Base-by-base conservation (phyloP, 2,113 vertebrate genomes). In the Tringa solitaria region DNA sequence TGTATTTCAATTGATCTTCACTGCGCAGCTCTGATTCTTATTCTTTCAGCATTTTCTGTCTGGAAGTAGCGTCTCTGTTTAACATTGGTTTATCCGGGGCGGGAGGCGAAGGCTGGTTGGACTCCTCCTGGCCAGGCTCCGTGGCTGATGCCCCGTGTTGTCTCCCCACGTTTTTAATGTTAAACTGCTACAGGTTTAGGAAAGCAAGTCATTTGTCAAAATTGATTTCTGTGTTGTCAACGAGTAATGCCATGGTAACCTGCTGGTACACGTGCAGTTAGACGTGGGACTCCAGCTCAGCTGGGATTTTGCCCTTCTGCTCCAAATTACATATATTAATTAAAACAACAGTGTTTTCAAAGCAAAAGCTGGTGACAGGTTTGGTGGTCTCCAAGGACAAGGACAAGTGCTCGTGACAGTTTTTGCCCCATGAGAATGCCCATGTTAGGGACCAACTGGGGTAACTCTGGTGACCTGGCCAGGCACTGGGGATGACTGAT, bases 371-470 rank as follows among this genome's bases (percentile, higher is more conserved):
- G 1, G 54, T 21, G 57, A 16, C 27, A 16, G 27, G 1, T 30
- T 74, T 18, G 28, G 45, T 51, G 32, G 41, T 14, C 43, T 26
- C 51, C 9, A 37, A 76, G 41, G 27, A 41, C 32, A 20, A 33
- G 74, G 33, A 35, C 33, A 20, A 12, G 9, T 4, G 6, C 12
- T 6, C 0, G 0, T 22, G 16, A 39, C 0, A 8, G 6, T 13
- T 56, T 10, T 20, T 84, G 56, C 28, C 21, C 51, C 6, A 0
- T 6, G 33, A 3, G 1, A 8, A 14, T 2, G 64, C 26, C 14
- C 4, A 0, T 9, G 41, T 6, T 23, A 59, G 61, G 43, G 45
- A 45, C 64, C 39, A 53, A 14, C 27, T 23, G 2, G 0, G 1
- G 20, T 3, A 8, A 7, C 4, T 5, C 32, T 10, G 48, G 26